Evolutionary conservation across 2,113 vertebrate genomes (phyloP), one percentile per base, ranked within the genome.

Genomic region (Potamarius usumacintae): DNA sequence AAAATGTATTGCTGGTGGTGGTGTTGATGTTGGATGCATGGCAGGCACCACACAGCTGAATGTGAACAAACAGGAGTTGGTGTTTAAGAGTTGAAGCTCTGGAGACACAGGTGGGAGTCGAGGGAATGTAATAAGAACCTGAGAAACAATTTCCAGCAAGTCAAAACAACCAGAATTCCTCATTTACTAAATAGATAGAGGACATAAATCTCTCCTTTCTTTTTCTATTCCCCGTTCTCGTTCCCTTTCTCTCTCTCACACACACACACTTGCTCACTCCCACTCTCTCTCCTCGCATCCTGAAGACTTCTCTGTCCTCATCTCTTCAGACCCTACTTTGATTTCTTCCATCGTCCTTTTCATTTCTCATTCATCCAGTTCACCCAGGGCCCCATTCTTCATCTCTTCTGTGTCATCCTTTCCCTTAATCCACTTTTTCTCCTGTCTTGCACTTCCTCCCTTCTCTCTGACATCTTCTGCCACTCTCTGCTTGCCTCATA

Each of bases 171-270:
- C 88, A 84, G 85, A 89, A 81, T 87, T 80, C 82, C 60, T 85
- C 79, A 89, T 92, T 91, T 90, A 79, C 88, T 87, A 86, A 90
- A 88, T 72, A 90, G 85, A 92, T 91, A 82, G 82, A 69, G 50
- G 71, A 89, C 90, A 91, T 91, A 90, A 90, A 94, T 92, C 90
- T 65, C 74, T 67, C 25, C 53, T 65, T 60, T 63, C 10, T 30
- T 30, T 63, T 71, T 42, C n/a, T 30, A 34, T 48, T 72, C 60
- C 84, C 30, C 17, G 18, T 20, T 74, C 76, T 17, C 30, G 63
- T 17, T 25, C 27, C n/a, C 80, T 42, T 67, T 34, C 20, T 15
- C 22, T 15, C 12, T 2, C 52, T 34, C 27, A 2, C 83, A 25
- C 58, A 1, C 20, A 55, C 82, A 30, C 63, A 18, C 17, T 71